These are phyloP conservation scores for Nasonia oneida DNA, from an alignment of 2,888 invertebrate genomes.

Conservation along the genomic window DNA sequence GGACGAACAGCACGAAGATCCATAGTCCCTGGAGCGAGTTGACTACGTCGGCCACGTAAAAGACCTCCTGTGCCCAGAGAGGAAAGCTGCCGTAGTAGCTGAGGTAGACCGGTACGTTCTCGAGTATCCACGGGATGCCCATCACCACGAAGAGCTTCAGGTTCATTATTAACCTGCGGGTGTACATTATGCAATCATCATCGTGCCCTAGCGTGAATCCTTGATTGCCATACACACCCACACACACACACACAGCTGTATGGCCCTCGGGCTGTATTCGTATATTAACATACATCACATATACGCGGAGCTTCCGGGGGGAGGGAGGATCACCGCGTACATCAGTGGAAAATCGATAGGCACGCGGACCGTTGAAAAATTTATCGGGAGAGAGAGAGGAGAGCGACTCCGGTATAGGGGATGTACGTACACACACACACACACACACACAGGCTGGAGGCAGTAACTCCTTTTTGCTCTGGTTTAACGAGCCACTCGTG, in stretches of 20 bases:
- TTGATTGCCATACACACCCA: neutral
- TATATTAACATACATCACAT: neutral
- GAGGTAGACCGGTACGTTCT: constrained; percentile 73
- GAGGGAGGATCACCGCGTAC: neutral
- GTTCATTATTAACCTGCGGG: constrained; percentile 84
- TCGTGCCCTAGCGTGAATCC: neutral
- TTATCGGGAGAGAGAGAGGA: neutral
- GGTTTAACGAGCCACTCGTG: neutral
- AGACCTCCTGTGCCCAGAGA: constrained; percentile 67
- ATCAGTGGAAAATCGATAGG: neutral
- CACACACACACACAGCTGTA: too few relatives aligned
- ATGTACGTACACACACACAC: neutral
- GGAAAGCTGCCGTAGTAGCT: constrained; percentile 63
- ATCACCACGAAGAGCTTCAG: constrained; percentile 89
- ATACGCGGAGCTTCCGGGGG: neutral
- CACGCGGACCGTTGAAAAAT: neutral
- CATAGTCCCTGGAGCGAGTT: constrained; percentile 87
- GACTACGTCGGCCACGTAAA: constrained; percentile 83
- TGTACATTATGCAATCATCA: constrained; percentile 64
- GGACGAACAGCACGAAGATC: constrained; percentile 87
- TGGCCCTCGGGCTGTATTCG: neutral
- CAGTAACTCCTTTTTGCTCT: neutral
- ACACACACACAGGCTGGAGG: too few relatives aligned
- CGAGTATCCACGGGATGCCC: constrained; percentile 87
- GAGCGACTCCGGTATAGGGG: too few relatives aligned